Evolutionary conservation across 2,888 invertebrate genomes (phyloP), one percentile per base, ranked within the genome.

Genomic region (Apotomis capreana): DNA sequence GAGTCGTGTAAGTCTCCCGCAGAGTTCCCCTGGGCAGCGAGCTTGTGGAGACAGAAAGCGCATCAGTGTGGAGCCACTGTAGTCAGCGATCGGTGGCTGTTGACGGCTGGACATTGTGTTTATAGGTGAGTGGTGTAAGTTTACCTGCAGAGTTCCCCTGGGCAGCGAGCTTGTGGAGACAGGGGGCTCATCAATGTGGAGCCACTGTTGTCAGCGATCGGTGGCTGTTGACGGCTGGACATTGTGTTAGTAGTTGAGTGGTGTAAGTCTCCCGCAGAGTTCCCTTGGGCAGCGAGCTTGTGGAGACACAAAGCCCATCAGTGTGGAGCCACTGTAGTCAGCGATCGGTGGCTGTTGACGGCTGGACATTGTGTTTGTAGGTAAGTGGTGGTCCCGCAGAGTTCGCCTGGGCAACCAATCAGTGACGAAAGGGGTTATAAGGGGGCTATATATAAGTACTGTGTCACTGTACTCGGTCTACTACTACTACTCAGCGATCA

Each of bases 151-250:
- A 57, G 89, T 96, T 96, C 87, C 97, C 97, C 6, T 97, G 96
- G 95, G 94, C 97, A 74, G 97, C 96, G 60, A 97, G 97, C 80
- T 91, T 97, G 58, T 97, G 95, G 84, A 93, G 96, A 68, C 94
- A 96, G 75, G 97, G 97, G 97, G 96, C 96, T 3, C 97, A 97
- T 83, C 96, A 96, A 84, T 97, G 97, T 82, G 96, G 96, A 0
- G 97, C 97, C 5, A 95, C 96, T 0, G 94, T 97, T 46, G 89
- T 97, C 68, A 95, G 94, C 76, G 95, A 95, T 40, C 93, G 94
- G 79, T 96, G 96, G 95, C 88, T 97, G 68, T 81, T 97, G 76
- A 97, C 97, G 4, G 97, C 97, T 1, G 97, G 96, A 0, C 97
- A 97, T 84, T 97, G 13, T 40, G 59, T 59, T 5, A 13, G 40